phyloP scores from a whole-genome alignment of 2,113 vertebrate genomes.

The Corydoras maculifer region DNA sequence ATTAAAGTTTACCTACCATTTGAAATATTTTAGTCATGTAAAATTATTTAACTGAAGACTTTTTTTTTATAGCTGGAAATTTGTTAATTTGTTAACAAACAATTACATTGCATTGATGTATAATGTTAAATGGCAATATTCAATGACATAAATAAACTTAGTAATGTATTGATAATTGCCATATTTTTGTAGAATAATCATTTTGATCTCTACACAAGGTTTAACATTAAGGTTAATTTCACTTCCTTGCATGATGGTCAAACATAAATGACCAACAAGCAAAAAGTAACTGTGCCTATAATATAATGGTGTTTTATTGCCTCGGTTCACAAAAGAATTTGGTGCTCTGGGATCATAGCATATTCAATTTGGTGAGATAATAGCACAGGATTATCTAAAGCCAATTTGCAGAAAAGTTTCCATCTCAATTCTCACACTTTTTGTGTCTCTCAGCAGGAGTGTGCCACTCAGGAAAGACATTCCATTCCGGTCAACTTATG shows the following conservation, averaged over 20 bases:
- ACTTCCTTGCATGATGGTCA: neutral
- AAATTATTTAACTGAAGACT: too few species aligned
- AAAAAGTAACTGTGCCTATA: neutral
- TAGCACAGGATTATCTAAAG: neutral
- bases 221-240: too few species aligned
- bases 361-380: neutral
- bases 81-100: too few species aligned
- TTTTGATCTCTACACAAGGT: too few species aligned
- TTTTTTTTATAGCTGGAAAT: too few species aligned
- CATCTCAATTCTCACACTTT: neutral
- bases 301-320: neutral
- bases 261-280: neutral
- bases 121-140: too few species aligned
- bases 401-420: slow-evolving; percentile 1
- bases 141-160: too few species aligned
- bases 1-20: too few species aligned
- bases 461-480: neutral
- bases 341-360: neutral
- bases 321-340: neutral
- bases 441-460: slow-evolving; percentile 2
- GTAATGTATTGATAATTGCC: too few species aligned
- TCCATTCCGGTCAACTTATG: neutral
- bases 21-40: too few species aligned
- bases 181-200: too few species aligned
- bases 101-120: too few species aligned